Evolutionary conservation across 2,888 invertebrate species (phyloP).

Genomic region (Xiphydria camelus): DNA sequence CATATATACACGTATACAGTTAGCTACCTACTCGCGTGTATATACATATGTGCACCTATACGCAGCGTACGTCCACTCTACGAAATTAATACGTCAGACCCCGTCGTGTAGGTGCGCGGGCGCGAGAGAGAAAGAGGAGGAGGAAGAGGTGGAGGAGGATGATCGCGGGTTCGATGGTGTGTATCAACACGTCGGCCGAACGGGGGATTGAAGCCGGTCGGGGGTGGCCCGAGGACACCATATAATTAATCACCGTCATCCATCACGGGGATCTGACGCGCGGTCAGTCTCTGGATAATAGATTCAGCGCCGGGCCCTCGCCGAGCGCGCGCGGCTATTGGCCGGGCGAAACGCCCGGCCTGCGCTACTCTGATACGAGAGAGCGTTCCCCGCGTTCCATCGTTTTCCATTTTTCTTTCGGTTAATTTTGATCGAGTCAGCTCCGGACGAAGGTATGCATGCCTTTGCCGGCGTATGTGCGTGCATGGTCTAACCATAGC

Average conservation of each 20-base stretch:
- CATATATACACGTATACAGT: constrained; percentile 2
- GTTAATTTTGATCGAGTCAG: too few relatives aligned
- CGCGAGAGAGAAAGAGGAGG: not conserved
- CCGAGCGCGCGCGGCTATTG: not conserved
- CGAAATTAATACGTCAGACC: constrained; percentile 27
- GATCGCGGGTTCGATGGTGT: constrained; percentile 2
- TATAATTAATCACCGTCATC: constrained; percentile 52
- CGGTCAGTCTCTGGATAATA: constrained; percentile 43
- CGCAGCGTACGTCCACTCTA: constrained; percentile 15
- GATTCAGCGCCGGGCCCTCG: constrained; percentile 22
- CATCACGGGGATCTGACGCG: constrained; percentile 44
- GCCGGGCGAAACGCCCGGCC: too few relatives aligned
- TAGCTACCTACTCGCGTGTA: not conserved
- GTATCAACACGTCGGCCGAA: constrained; percentile 2
- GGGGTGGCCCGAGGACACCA: constrained; percentile 3
- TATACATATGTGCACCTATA: not conserved
- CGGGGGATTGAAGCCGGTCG: constrained; percentile 7
- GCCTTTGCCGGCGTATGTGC: too few relatives aligned
- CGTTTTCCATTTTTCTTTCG: too few relatives aligned
- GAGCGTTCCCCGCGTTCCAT: too few relatives aligned
- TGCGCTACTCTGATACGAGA: too few relatives aligned
- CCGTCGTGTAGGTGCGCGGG: not conserved
- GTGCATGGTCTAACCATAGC: too few relatives aligned
- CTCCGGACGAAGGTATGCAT: too few relatives aligned
- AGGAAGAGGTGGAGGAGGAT: constrained; percentile 1